These are phyloP conservation scores for Arge pagana DNA, from an alignment of 2,888 invertebrate species.

Conservation along the genomic window DNA sequence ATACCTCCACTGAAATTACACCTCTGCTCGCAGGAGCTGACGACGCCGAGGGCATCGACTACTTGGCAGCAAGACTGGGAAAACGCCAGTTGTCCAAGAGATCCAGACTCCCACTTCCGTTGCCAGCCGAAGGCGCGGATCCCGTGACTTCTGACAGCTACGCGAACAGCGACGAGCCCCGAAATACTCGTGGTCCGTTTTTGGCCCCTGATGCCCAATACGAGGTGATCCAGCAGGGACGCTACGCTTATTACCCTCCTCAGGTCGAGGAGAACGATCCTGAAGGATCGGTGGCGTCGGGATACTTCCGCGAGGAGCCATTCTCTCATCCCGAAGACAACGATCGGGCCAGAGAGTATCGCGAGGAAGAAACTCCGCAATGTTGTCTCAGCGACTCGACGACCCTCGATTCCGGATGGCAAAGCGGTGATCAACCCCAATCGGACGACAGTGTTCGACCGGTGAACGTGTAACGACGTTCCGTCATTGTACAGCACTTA, in stretches of 20 bases:
- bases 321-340: slow-evolving; percentile 39
- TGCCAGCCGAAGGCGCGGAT: slow-evolving; percentile 38
- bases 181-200: slow-evolving; percentile 57
- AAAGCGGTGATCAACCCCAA: slow-evolving; percentile 61
- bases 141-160: slow-evolving; percentile 43
- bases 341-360: slow-evolving; percentile 57
- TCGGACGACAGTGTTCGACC: slow-evolving; percentile 49
- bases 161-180: slow-evolving; percentile 44
- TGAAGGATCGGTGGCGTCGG: slow-evolving; percentile 39
- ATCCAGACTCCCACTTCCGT: slow-evolving; percentile 60
- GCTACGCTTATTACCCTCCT: slow-evolving; percentile 46
- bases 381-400: slow-evolving; percentile 65
- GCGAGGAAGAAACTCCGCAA: slow-evolving; percentile 57
- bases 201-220: slow-evolving; percentile 69
- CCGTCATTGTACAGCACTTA: no score
- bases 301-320: slow-evolving; percentile 28
- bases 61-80: slow-evolving; percentile 63
- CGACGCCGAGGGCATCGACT: slow-evolving; percentile 62
- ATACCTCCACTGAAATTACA: slow-evolving; percentile 2
- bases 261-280: slow-evolving; percentile 46
- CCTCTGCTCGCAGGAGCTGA: slow-evolving; percentile 37
- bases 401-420: slow-evolving; percentile 73
- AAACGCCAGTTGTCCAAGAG: slow-evolving; percentile 66
- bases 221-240: slow-evolving; percentile 62
- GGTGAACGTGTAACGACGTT: slow-evolving; percentile 48